Percentiles rank a stretch among this genome's conserved stretches.
phyloP scores from a whole-genome alignment of 2,113 vertebrate species.

The Myotis yumanensis region DNA sequence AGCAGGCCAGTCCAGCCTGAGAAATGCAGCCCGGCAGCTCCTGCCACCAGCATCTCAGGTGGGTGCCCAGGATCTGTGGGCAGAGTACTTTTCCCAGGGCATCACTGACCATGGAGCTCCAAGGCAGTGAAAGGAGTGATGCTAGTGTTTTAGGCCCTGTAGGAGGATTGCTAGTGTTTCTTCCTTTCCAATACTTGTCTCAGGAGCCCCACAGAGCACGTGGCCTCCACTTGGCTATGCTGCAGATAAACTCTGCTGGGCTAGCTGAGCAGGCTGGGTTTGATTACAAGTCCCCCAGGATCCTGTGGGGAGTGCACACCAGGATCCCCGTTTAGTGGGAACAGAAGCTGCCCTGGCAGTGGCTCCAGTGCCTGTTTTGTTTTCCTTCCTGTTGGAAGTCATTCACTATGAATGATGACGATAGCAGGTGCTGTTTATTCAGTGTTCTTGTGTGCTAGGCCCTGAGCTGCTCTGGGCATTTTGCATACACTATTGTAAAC shows the following conservation, averaged over 20 bases:
- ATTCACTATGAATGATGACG: neutral
- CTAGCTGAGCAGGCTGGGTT: neutral
- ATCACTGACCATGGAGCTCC: neutral
- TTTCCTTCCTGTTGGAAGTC: neutral
- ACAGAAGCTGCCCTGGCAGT: neutral
- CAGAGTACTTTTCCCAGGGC: neutral
- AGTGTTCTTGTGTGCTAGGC: neutral
- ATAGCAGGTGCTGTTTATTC: neutral
- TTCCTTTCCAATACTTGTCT: neutral
- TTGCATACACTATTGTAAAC: neutral
- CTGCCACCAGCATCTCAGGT: neutral
- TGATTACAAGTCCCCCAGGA: neutral
- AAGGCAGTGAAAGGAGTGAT: neutral
- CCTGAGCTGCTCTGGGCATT: neutral
- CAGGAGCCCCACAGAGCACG: neutral
- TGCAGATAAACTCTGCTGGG: neutral
- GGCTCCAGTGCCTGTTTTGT: neutral
- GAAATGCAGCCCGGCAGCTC: neutral
- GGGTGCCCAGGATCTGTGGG: too few species aligned
- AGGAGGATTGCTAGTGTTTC: neutral
- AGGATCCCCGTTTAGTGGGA: neutral
- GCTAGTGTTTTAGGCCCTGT: neutral
- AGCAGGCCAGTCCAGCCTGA: neutral
- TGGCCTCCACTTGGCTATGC: neutral
- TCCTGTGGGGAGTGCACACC: neutral